Evolutionary conservation across 2,888 invertebrate genomes (phyloP).

Genomic region (Scelioninae gen. 2): DNA sequence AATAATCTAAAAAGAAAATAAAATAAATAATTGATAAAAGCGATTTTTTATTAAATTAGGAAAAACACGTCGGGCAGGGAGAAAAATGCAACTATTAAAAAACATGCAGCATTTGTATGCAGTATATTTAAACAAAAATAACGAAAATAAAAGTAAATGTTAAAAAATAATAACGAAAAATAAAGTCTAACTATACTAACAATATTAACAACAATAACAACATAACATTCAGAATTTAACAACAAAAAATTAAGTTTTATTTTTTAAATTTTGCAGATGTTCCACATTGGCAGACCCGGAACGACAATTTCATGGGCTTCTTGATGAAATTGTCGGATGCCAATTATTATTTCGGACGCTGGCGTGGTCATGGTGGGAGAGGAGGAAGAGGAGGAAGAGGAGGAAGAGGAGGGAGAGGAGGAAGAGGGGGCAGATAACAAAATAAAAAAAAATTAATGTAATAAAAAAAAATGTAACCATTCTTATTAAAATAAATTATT

Average conservation of each 20-base stretch:
- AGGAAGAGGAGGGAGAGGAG: neutral
- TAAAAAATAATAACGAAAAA: too few species aligned
- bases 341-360: neutral
- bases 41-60: neutral
- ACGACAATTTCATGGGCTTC: neutral
- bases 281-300: neutral
- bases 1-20: neutral
- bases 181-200: too few species aligned
- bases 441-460: neutral
- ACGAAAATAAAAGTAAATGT: too few species aligned
- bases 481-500: too few species aligned
- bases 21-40: too few species aligned
- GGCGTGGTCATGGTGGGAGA: neutral
- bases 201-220: neutral
- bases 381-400: neutral
- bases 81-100: too few species aligned
- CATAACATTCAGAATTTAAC: too few species aligned
- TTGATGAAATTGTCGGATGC: neutral
- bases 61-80: neutral
- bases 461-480: neutral
- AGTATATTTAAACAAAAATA: too few species aligned
- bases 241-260: constrained; percentile 1
- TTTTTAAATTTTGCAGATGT: neutral
- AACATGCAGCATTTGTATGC: too few species aligned
- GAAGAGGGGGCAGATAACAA: neutral